phyloP scores from a whole-genome alignment of 2,113 vertebrate species.

The Mohoua ochrocephala region DNA sequence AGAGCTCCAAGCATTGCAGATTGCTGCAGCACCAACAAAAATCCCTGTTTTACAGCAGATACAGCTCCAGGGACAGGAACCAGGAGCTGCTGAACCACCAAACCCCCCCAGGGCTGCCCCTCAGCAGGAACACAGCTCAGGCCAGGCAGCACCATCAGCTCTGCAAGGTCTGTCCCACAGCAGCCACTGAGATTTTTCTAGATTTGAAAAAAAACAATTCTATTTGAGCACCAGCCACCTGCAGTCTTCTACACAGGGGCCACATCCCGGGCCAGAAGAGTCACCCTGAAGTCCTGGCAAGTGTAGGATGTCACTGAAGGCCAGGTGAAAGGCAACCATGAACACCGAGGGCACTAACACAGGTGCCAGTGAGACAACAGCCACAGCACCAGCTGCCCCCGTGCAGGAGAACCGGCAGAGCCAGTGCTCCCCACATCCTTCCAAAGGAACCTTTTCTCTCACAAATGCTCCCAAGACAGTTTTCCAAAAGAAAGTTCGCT shows the following conservation, averaged over 20 bases:
- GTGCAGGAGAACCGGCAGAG: neutral
- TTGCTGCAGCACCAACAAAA: neutral
- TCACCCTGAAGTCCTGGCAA: neutral
- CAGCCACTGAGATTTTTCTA: neutral
- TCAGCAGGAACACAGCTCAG: neutral
- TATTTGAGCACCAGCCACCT: neutral
- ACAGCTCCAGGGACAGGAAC: neutral
- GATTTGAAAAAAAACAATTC: neutral
- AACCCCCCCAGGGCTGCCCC: neutral
- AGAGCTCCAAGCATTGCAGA: neutral
- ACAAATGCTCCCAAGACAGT: neutral
- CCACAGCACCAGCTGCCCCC: neutral
- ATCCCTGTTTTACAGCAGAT: neutral
- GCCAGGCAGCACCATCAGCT: neutral
- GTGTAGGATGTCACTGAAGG: neutral
- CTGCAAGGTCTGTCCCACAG: neutral
- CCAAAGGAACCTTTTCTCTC: neutral
- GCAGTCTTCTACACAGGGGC: too few species aligned
- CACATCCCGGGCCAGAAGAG: neutral
- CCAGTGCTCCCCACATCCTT: fast-evolving
- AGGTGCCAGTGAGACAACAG: neutral
- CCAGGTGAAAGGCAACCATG: fast-evolving
- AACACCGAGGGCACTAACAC: neutral
- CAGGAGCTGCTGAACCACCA: neutral
- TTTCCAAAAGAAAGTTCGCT: neutral